A percentile compares a stretch with the other conserved stretches of the same genome.
Evolutionary conservation across 2,888 invertebrate species (phyloP).

Genomic region (Nasonovia ribisnigri): DNA sequence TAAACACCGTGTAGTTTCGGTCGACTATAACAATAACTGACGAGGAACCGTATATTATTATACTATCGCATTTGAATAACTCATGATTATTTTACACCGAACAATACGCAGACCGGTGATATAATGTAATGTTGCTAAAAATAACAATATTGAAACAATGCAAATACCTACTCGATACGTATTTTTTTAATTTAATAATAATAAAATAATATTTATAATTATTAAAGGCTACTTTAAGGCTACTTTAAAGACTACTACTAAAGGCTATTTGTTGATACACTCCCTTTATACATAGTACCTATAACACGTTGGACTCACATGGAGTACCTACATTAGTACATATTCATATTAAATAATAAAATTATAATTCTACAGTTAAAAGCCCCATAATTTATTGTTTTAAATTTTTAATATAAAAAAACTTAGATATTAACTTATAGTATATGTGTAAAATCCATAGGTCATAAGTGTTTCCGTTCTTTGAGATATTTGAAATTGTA

Average conservation of each 20-base stretch:
- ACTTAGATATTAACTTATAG: neutral
- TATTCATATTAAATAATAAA: neutral
- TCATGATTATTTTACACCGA: neutral
- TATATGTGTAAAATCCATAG: neutral
- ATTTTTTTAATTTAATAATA: neutral
- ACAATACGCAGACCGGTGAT: neutral
- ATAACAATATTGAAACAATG: neutral
- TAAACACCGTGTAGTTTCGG: neutral
- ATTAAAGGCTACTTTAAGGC: too few relatives aligned
- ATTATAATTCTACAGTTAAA: neutral
- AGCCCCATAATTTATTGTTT: neutral
- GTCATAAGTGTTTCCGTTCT: neutral
- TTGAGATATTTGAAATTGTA: neutral
- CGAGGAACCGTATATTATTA: neutral
- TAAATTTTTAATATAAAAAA: neutral
- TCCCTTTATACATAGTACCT: neutral
- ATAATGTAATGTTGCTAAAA: neutral
- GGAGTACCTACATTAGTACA: neutral
- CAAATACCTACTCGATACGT: neutral
- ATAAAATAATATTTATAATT: neutral
- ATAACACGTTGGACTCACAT: neutral
- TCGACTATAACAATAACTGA: neutral
- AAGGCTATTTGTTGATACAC: too few relatives aligned
- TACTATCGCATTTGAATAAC: neutral
- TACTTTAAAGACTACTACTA: too few relatives aligned